A percentile compares a stretch with the other conserved stretches of the same genome.
phyloP scores from a whole-genome alignment of 2,113 vertebrate genomes.

The Oncorhynchus tshawytscha region DNA sequence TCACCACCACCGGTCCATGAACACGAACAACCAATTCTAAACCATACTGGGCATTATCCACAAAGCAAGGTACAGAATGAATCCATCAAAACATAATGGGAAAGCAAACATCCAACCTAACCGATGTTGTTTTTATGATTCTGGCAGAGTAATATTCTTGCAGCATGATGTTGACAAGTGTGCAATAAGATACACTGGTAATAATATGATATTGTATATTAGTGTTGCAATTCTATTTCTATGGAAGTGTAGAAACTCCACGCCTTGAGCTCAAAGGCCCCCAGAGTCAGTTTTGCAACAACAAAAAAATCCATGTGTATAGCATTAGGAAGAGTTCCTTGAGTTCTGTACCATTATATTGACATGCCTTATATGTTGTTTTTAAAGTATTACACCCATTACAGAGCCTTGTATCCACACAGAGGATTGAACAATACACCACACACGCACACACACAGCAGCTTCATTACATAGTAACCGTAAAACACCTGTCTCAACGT shows the following conservation, averaged over 20 bases:
- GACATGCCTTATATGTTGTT: conserved; percentile 47
- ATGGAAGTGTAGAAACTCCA: background rate
- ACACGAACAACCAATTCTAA: background rate
- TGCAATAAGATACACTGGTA: too few relatives aligned
- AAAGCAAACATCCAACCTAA: background rate
- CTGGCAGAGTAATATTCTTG: conserved; percentile 48
- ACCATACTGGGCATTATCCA: conserved; percentile 33
- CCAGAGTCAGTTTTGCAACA: conserved; percentile 47
- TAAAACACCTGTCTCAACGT: conserved; percentile 51
- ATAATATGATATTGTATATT: too few relatives aligned
- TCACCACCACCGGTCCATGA: conserved; percentile 6
- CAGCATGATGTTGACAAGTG: background rate
- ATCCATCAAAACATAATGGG: background rate
- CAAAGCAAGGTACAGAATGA: conserved; percentile 57
- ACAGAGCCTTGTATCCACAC: conserved; percentile 33
- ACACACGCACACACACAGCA: background rate
- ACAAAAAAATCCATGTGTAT: conserved; percentile 50
- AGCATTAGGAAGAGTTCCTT: conserved; percentile 17
- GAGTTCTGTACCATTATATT: conserved; percentile 37
- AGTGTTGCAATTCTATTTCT: too few relatives aligned
- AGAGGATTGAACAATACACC: conserved; percentile 45
- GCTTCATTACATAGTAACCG: conserved; percentile 45
- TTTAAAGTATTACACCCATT: conserved; percentile 40
- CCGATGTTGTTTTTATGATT: conserved; percentile 22
- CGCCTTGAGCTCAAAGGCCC: conserved; percentile 21